phyloP scores from a whole-genome alignment of 2,797 vertebrate species.

The Diceros bicornis region DNA sequence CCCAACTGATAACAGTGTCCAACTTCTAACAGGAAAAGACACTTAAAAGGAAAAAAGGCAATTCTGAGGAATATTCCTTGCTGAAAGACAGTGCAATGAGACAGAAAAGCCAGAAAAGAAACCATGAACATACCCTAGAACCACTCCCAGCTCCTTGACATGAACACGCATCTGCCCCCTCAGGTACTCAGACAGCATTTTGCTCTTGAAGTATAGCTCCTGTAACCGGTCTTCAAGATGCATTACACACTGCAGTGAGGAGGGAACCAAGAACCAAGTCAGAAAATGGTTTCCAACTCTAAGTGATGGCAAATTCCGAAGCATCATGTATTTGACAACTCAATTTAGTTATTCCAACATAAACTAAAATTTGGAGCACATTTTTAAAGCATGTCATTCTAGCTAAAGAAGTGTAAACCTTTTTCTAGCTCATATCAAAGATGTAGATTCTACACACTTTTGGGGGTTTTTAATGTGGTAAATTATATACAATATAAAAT shows the following conservation, averaged over 20 bases:
- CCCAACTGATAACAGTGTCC: neutral
- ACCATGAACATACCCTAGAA: slow-evolving; percentile 94
- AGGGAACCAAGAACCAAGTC: slow-evolving; percentile 53
- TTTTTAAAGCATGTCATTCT: slow-evolving; percentile 42
- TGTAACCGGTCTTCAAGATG: slow-evolving; percentile 98
- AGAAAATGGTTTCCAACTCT: slow-evolving; percentile 3
- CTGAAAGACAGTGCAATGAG: neutral
- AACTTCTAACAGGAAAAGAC: slow-evolving; percentile 24
- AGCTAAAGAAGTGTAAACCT: neutral
- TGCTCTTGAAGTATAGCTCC: slow-evolving; percentile 99
- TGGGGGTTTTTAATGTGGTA: neutral
- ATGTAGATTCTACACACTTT: neutral
- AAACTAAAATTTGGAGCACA: slow-evolving; percentile 53
- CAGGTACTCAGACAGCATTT: slow-evolving; percentile 98
- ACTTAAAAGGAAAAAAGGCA: neutral
- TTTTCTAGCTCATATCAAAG: slow-evolving; percentile 34
- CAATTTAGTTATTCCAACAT: slow-evolving; percentile 34
- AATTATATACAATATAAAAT: slow-evolving; percentile 25
- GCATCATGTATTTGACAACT: slow-evolving; percentile 26
- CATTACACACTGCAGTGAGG: slow-evolving; percentile 95
- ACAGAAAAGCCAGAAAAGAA: slow-evolving; percentile 47
- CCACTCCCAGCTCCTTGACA: slow-evolving; percentile 97
- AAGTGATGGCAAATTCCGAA: slow-evolving; percentile 61
- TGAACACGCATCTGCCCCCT: slow-evolving; percentile 99
- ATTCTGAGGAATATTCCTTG: slow-evolving; percentile 6